Base-by-base conservation (phyloP, 2,888 invertebrate species). In the Actias luna region DNA sequence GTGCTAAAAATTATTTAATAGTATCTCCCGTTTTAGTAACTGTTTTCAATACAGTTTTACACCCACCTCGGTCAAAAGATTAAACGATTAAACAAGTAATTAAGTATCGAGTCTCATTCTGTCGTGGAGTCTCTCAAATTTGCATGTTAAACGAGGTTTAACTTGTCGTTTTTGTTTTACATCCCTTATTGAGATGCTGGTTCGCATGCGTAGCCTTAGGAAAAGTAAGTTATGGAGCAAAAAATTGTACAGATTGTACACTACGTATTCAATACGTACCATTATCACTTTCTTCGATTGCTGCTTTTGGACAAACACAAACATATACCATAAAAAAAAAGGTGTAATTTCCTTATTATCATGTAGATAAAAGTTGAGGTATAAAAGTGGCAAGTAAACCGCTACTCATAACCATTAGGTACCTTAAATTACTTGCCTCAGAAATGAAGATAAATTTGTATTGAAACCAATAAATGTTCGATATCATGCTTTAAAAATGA, bases 101-200 rank as follows among this genome's bases (percentile, higher is more conserved):
- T 92, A 92, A 92, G 91, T 91, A 92, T 92, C 86, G 87, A 88
- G 89, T 88, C 85, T 88, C 88, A 89, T 91, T 89, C 89, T 88
- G 91, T 92, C 89, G 83, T 80, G 84, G 87, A 77, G 82, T 87
- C 88, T 92, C 84, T 92, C 89, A 92, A 92, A 92, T 92, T 92
- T 92, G 92, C 92, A 92, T 92, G 92, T 92, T 92, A 92, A 92
- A 92, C 92, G 92, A 92, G 92, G 89, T 88, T 88, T 85, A 82
- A 78, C 84, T 89, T 84, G 79, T 78, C 69, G 36, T 64, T 86
- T 89, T 92, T 86, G 85, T 91, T 91, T 88, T 89, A 81, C 79
- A 82, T 78, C 79, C 83, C 82, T 86, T 89, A 90, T 90, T 90
- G 87, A 92, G 91, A 89, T 87, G 85, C 83, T 78, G 79, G 78